A percentile compares a stretch with the other conserved stretches of the same genome.
phyloP scores from a whole-genome alignment of 30 jellyfish, hydroid and myxozoan species.

The Hydractinia echinata region DNA sequence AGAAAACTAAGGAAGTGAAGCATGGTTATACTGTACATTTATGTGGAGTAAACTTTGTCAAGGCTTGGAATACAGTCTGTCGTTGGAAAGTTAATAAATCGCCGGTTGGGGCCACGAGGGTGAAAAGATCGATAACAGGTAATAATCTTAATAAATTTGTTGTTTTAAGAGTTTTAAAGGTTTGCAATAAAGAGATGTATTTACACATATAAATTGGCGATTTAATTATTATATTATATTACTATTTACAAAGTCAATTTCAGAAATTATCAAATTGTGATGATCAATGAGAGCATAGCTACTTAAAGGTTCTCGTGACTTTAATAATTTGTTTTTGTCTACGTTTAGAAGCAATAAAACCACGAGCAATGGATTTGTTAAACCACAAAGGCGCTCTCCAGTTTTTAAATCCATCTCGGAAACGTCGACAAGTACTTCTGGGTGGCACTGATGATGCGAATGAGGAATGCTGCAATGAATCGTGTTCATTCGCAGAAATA shows the following conservation, averaged over 20 bases:
- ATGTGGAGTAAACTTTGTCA: conserved; percentile 3
- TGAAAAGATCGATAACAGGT: conserved; percentile 12
- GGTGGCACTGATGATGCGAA: conserved; percentile 1
- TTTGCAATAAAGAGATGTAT: neutral
- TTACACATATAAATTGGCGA: neutral
- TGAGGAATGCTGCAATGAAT: conserved; percentile 1
- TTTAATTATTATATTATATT: neutral
- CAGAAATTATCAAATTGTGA: neutral
- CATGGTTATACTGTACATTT: neutral
- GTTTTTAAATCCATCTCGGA: neutral
- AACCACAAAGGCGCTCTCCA: neutral
- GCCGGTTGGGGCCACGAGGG: neutral
- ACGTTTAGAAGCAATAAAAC: neutral
- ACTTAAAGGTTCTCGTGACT: neutral
- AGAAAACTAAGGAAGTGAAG: neutral
- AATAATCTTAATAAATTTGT: neutral
- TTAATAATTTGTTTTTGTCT: neutral
- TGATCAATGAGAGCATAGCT: neutral
- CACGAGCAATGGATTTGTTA: conserved; percentile 1
- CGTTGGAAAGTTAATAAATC: neutral
- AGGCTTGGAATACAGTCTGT: neutral
- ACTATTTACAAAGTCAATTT: neutral
- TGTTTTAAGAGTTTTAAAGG: neutral
- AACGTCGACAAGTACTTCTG: conserved; percentile 10
- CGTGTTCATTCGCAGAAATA: neutral